phyloP scores from a whole-genome alignment of 2,888 invertebrate species.

The Megamerina dolium region DNA sequence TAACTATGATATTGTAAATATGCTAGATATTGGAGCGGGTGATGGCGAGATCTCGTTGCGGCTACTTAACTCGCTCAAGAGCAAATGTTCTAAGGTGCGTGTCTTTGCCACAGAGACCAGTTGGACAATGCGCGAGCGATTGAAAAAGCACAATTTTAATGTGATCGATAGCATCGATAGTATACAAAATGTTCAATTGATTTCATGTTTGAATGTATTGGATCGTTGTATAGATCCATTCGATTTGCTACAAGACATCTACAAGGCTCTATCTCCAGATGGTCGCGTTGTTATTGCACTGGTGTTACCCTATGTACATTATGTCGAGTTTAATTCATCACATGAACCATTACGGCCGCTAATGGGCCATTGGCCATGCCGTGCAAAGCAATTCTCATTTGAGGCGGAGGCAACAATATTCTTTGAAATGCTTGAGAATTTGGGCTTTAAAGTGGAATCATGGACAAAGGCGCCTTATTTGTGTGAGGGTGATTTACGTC shows the following conservation, averaged over 20 bases:
- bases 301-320: constrained; percentile 89
- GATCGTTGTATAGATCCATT: constrained; percentile 87
- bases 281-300: constrained; percentile 81
- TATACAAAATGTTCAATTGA: constrained; percentile 40
- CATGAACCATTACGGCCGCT: constrained; percentile 53
- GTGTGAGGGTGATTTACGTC: constrained; percentile 92
- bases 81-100: constrained; percentile 54
- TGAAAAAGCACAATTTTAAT: constrained; percentile 56
- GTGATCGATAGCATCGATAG: constrained; percentile 43
- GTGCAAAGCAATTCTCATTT: constrained; percentile 59
- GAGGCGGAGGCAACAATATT: constrained; percentile 77
- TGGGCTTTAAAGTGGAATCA: constrained; percentile 68
- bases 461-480: constrained; percentile 93
- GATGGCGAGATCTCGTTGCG: constrained; percentile 88
- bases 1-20: constrained; percentile 32
- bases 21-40: constrained; percentile 86
- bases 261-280: constrained; percentile 61
- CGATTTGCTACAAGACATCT: constrained; percentile 70
- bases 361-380: constrained; percentile 56
- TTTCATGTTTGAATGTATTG: constrained; percentile 78
- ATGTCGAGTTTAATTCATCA: constrained; percentile 79
- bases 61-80: constrained; percentile 64
- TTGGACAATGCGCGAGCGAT: constrained; percentile 74
- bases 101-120: constrained; percentile 91
- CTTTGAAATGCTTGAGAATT: constrained; percentile 52